A percentile compares a stretch with the other conserved stretches of the same genome.
phyloP scores from a whole-genome alignment of 2,113 vertebrate species.

The Origma solitaria region DNA sequence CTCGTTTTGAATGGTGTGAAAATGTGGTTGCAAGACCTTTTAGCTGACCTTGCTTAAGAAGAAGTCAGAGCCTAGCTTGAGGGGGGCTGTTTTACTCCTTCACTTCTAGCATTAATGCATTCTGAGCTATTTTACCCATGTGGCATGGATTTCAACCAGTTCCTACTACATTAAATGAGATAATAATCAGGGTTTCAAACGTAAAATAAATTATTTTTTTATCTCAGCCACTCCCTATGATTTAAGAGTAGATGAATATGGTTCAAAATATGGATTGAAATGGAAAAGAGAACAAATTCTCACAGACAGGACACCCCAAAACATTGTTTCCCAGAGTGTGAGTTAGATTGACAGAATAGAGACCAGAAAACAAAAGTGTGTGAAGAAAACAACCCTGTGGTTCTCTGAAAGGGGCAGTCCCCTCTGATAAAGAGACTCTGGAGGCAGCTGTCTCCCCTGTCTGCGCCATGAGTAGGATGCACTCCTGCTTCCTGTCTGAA shows the following conservation, averaged over 20 bases:
- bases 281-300: not conserved
- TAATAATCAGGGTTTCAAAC: not conserved
- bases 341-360: not conserved
- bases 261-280: not conserved
- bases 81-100: not conserved
- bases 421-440: constrained; percentile 24
- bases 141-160: not conserved
- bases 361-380: not conserved
- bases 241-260: not conserved
- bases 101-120: not conserved
- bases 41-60: not conserved
- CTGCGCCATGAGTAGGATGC: constrained; percentile 36
- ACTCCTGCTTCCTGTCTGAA: constrained; percentile 60
- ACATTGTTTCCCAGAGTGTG: not conserved
- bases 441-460: constrained; percentile 39
- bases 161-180: not conserved
- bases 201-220: not conserved
- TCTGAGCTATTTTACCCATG: not conserved
- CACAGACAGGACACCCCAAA: not conserved
- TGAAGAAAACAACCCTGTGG: constrained; percentile 8
- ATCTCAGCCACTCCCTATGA: not conserved
- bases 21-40: not conserved
- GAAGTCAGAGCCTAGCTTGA: not conserved
- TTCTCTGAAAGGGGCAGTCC: constrained; percentile 46
- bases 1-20: not conserved